These are phyloP conservation scores for Tetragonula clypearis DNA, from an alignment of 1,140 invertebrate genomes.

Conservation along the genomic window DNA sequence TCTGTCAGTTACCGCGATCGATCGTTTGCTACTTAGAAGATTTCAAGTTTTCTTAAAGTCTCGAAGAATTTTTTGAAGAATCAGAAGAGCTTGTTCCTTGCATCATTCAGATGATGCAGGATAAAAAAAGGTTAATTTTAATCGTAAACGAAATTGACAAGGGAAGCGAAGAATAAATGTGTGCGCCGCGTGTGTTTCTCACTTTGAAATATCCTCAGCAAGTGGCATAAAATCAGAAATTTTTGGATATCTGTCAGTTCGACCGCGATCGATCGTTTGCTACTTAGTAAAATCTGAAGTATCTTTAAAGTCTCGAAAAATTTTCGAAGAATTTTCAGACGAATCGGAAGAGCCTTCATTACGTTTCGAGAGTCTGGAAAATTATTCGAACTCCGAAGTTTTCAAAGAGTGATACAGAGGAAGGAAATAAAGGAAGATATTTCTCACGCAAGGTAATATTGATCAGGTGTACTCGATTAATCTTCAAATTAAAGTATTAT, in stretches of 20 bases:
- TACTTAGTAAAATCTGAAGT: not conserved
- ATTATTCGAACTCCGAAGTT: no score
- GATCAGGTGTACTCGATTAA: no score
- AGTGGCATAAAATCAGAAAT: not conserved
- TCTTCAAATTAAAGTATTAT: no score
- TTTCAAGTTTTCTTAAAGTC: no score
- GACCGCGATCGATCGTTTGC: not conserved
- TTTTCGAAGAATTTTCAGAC: no score
- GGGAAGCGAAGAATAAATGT: not conserved
- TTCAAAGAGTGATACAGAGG: no score
- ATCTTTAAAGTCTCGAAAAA: no score
- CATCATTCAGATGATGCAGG: conserved; percentile 1
- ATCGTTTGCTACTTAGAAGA: not conserved
- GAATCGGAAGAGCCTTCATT: not conserved
- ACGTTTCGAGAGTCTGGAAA: not conserved
- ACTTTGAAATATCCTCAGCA: not conserved
- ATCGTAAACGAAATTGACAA: not conserved
- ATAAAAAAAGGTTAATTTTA: conserved; percentile 13
- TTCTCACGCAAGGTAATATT: no score
- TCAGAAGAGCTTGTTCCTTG: not conserved
- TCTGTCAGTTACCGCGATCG: not conserved
- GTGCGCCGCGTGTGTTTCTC: not conserved
- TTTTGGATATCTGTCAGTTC: not conserved
- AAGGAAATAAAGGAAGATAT: no score
- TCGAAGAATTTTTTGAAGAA: no score